These are phyloP conservation scores for Phrynocephalus forsythii DNA, from an alignment of 2,797 vertebrate genomes.

Conservation along the genomic window DNA sequence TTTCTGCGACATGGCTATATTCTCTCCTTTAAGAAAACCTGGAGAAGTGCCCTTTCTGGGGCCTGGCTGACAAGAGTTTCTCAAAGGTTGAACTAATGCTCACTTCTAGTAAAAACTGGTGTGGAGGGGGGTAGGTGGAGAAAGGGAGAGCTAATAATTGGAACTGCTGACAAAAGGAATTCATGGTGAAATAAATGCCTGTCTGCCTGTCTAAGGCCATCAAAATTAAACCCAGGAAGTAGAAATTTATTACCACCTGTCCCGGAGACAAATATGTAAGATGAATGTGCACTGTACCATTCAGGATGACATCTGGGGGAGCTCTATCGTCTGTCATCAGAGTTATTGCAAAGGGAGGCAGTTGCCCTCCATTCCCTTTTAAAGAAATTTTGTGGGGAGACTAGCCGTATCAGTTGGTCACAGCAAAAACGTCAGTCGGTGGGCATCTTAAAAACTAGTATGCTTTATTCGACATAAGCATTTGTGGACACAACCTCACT, in stretches of 20 bases:
- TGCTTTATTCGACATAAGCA: too few species aligned
- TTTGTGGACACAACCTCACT: too few species aligned
- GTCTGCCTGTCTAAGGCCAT: constrained; percentile 67
- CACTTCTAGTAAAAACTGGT: constrained; percentile 45
- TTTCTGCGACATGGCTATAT: not conserved
- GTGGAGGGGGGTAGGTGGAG: not conserved
- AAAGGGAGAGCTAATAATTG: constrained; percentile 62
- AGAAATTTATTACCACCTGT: constrained; percentile 72
- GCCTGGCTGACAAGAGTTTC: constrained; percentile 60
- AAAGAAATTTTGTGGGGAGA: too few species aligned
- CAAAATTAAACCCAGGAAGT: constrained; percentile 73
- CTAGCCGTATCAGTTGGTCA: too few species aligned
- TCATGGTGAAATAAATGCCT: constrained; percentile 67
- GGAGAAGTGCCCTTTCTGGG: constrained; percentile 64
- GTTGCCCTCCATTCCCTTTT: constrained; percentile 43
- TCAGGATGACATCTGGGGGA: constrained; percentile 62
- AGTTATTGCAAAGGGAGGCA: constrained; percentile 48
- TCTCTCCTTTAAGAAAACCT: constrained; percentile 50
- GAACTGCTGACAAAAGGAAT: constrained; percentile 72
- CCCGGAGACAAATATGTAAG: constrained; percentile 65
- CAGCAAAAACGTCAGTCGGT: too few species aligned
- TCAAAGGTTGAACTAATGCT: constrained; percentile 67
- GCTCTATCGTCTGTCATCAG: constrained; percentile 54
- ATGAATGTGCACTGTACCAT: constrained; percentile 61
- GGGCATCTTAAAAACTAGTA: too few species aligned